Evolutionary conservation across 2,797 vertebrate genomes (phyloP).

Genomic region (Malacoraja senta): DNA sequence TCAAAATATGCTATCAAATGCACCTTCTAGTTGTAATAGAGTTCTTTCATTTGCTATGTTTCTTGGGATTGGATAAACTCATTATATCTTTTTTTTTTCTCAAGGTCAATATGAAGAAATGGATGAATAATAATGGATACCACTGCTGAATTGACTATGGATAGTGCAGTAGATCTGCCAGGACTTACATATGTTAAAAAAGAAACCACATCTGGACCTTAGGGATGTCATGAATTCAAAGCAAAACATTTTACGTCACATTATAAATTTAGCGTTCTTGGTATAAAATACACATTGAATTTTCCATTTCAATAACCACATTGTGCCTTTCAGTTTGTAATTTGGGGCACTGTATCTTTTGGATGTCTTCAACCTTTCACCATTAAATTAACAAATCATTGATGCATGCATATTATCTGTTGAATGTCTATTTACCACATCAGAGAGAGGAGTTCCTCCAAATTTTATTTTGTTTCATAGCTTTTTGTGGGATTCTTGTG

Average conservation of each 20-base stretch:
- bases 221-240: not conserved
- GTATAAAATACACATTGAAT: not conserved
- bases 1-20: no score
- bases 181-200: not conserved
- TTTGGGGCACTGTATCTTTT: not conserved
- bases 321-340: not conserved
- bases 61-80: not conserved
- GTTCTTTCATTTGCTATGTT: not conserved
- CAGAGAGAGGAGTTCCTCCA: not conserved
- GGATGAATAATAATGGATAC: not conserved
- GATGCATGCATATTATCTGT: not conserved
- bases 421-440: not conserved
- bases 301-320: not conserved
- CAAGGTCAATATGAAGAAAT: not conserved
- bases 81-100: not conserved
- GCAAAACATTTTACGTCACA: not conserved
- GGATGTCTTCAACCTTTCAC: not conserved
- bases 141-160: not conserved
- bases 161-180: not conserved
- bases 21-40: no score
- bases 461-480: not conserved
- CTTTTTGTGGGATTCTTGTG: not conserved
- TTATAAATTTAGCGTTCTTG: not conserved
- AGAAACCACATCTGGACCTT: not conserved
- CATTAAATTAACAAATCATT: not conserved